Evolutionary conservation across 2,797 vertebrate genomes (phyloP), one percentile per base, ranked within the genome.

Genomic region (Platyrinchus mystaceus): DNA sequence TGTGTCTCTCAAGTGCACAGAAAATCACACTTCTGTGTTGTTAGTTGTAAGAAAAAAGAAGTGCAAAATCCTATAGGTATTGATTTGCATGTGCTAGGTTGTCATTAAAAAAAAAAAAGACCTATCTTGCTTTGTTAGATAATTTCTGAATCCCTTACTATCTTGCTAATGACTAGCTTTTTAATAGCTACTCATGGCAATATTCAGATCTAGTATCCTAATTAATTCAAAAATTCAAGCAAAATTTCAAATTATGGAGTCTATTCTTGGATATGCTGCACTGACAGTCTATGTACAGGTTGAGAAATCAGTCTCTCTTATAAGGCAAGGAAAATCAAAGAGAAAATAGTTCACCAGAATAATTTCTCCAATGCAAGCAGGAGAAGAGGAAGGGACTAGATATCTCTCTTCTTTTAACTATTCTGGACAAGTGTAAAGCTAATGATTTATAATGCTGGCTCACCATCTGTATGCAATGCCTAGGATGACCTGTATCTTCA

Each of bases 171-270:
- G 56, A 89, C 56, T 36, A 43, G 7, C 17, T 60, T 36, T 93
- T 85, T 70, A 80, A 56, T 70, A 87, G 62, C 37, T 70, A 56
- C 41, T 71, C 24, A 39, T 71, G 66, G 11, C 36, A 62, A 16
- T 87, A 53, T 63, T 91, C 52, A 80, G 24, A 50, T 83, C 21
- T 60, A 53, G 34, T 77, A 60, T 83, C 52, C 47, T 80, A 84
- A 77, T 87, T 84, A 93, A 89, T 91, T 92, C 43, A 89, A 55
- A 85, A 50, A 59, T 85, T 89, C 30, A 78, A 37, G 15, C 27
- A 68, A 84, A 75, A 68, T 87, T 94, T 50, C 18, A 81, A 86
- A 53, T 75, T 83, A 32, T 36, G 4, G 39, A 41, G 27, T 68
- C 37, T 46, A 14, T 71, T 89, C 30, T 85, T 94, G 64, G 34